Conservation (phyloP, 2,797 vertebrate species). For the Fringilla coelebs region DNA sequence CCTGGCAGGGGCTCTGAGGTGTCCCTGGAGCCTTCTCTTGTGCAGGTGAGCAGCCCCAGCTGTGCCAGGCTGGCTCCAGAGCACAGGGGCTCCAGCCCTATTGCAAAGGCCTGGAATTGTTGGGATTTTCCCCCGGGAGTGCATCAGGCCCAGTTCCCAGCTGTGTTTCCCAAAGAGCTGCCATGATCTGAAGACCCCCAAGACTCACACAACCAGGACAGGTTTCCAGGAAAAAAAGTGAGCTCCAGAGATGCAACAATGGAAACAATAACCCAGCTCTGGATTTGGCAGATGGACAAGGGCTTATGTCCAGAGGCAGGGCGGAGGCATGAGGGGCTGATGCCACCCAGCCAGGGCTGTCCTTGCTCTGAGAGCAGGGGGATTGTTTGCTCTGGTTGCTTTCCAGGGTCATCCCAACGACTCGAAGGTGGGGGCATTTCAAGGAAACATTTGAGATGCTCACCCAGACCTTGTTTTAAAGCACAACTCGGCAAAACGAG, state of each 20-base stretch:
- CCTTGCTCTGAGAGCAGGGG: not conserved
- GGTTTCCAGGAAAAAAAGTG: not conserved
- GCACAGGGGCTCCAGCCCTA: not conserved
- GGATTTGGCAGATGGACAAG: not conserved
- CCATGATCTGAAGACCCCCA: not conserved
- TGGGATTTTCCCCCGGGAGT: too few species aligned
- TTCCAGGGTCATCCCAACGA: not conserved
- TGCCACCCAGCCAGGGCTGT: not conserved
- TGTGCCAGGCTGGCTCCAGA: not conserved
- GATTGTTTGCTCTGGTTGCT: slow-evolving; percentile 10
- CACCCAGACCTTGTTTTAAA: not conserved
- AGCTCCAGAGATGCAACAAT: not conserved
- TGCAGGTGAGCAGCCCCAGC: not conserved
- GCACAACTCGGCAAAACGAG: not conserved
- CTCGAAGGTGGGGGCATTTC: not conserved
- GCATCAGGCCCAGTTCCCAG: not conserved
- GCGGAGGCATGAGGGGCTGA: not conserved
- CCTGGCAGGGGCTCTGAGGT: not conserved
- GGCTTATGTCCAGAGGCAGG: not conserved
- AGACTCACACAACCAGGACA: not conserved
- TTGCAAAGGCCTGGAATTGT: too few species aligned
- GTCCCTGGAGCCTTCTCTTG: not conserved
- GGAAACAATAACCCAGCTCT: not conserved
- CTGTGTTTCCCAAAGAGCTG: not conserved
- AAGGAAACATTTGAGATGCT: not conserved